Conservation (phyloP, 2,888 invertebrate genomes). For the Exephanes ischioxanthus region DNA sequence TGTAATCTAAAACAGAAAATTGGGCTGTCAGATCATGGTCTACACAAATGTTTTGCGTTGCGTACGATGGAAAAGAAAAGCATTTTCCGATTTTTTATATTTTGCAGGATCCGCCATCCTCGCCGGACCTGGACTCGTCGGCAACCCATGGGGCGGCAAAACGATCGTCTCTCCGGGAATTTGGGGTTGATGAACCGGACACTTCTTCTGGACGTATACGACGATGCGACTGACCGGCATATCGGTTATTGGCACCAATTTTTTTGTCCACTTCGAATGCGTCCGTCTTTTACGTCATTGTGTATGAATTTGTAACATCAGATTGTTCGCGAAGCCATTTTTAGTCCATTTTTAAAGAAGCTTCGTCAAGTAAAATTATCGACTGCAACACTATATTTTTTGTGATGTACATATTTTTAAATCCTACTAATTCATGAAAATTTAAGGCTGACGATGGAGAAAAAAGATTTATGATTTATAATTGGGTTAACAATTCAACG, state of each 20-base stretch:
- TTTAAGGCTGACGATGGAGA: background rate
- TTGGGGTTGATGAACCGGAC: conserved; percentile 43
- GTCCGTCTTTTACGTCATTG: conserved; percentile 8
- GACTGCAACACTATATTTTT: conserved; percentile 28
- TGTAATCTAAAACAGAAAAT: background rate
- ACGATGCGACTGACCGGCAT: conserved; percentile 43
- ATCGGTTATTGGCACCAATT: conserved; percentile 30
- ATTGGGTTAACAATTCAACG: background rate
- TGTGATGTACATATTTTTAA: background rate
- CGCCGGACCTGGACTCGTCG: conserved; percentile 48
- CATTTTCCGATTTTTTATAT: background rate
- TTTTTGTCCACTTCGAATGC: background rate
- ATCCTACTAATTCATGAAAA: background rate
- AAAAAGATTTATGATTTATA: background rate
- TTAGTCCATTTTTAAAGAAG: background rate
- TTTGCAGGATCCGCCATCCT: conserved; percentile 57
- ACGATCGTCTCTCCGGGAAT: conserved; percentile 41
- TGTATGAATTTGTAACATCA: conserved; percentile 6
- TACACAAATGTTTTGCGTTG: background rate
- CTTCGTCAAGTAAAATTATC: conserved; percentile 20
- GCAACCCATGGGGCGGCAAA: conserved; percentile 38
- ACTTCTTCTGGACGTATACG: conserved; percentile 4
- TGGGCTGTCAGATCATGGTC: background rate
- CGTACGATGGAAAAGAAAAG: no score
- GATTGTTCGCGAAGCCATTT: conserved; percentile 29